Base-by-base conservation (phyloP, 2,888 invertebrate genomes). In the Frankliniella fusca region DNA sequence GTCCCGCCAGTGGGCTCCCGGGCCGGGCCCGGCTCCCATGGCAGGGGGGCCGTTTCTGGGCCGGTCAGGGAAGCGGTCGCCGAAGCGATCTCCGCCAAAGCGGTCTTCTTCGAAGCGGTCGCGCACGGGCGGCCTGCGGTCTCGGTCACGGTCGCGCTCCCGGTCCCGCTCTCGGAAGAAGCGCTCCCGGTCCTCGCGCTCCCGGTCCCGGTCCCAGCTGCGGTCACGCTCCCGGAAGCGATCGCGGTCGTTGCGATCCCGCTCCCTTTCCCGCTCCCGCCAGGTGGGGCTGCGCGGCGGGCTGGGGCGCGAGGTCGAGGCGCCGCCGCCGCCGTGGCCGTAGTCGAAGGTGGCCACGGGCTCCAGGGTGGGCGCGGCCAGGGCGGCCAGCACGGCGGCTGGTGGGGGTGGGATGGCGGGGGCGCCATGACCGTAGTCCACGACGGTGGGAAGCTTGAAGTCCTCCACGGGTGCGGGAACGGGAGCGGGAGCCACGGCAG, bases 361-460 rank as follows among this genome's bases (percentile, higher is more conserved):
- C 50, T 85, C 85, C 80, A 85, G 82, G 83, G 82, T 83, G 83
- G 80, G 83, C 83, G 38, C 81, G 15, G 50, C 38, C 27, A 38
- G 80, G 80, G 27, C 61, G 82, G 76, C 65, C 15, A 20, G 48
- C 79, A 50, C 54, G 70, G 48, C 70, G 80, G 82, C 10, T 79
- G 82, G 50, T 84, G 86, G 54, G 80, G 76, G 84, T 84, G 80
- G 84, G 84, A 82, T 18, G 85, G 84, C 61, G 85, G 84, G 76
- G 84, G 83, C 91, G 81, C 89, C 90, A 86, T 94, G 93, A 84
- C 92, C 91, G 87, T 94, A 94, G 87, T 94, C 93, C 88, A 93
- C 81, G 27, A 84, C 81, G 49, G 76, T 81, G 20, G 81, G 80
- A 27, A 50, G 23, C 8, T n/a, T 50, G 81, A 81, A 79, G 23